Conservation (phyloP, 2,797 vertebrate genomes). For the Phyllotis vaccarum region DNA sequence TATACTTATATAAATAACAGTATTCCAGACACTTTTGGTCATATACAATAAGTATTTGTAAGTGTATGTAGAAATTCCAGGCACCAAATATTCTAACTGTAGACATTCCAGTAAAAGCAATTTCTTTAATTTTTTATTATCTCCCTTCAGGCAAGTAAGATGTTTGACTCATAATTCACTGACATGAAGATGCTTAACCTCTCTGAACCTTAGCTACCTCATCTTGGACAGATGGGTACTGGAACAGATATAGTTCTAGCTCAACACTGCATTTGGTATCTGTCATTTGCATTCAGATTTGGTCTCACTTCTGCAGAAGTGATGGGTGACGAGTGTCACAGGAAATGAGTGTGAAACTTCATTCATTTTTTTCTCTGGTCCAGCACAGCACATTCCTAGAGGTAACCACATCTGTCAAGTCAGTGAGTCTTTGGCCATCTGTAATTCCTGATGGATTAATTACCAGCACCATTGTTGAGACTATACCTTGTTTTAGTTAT, state of each 20-base stretch:
- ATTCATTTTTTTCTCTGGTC: background rate
- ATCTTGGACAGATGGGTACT: background rate
- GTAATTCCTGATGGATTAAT: slow-evolving; percentile 54
- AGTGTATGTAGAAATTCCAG: background rate
- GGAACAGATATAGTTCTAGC: background rate
- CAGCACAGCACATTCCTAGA: background rate
- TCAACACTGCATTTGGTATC: background rate
- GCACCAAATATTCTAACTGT: background rate
- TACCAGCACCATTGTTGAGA: slow-evolving; percentile 14
- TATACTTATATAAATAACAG: background rate
- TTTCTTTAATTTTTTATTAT: background rate
- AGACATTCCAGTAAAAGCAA: background rate
- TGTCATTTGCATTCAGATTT: background rate
- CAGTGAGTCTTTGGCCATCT: slow-evolving; percentile 16
- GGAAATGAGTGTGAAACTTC: slow-evolving; percentile 38
- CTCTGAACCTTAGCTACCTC: background rate
- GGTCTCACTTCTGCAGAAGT: slow-evolving; percentile 14
- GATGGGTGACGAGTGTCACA: background rate
- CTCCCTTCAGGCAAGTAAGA: background rate
- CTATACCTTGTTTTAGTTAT: slow-evolving; percentile 53
- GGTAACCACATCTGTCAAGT: slow-evolving; percentile 19
- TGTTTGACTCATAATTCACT: background rate
- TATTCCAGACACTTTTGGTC: background rate
- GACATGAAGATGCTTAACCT: background rate
- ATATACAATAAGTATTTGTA: background rate